phyloP scores from a whole-genome alignment of 2,113 vertebrate genomes.

The Zosterops pallidus region DNA sequence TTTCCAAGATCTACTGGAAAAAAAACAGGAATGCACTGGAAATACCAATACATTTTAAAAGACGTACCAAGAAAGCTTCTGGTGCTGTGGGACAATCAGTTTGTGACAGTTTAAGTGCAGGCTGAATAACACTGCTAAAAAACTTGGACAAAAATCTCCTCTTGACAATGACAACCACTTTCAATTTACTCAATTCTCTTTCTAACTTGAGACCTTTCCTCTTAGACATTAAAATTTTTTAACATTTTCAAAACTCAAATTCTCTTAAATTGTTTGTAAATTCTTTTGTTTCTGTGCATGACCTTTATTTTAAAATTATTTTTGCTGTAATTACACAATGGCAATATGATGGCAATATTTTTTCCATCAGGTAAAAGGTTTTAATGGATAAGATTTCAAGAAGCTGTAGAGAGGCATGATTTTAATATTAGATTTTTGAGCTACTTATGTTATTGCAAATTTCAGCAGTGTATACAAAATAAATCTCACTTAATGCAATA shows the following conservation, averaged over 20 bases:
- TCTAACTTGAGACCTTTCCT: background rate
- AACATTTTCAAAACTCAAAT: background rate
- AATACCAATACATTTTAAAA: fast-evolving
- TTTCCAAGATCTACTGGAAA: background rate
- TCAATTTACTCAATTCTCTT: background rate
- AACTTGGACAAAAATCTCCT: background rate
- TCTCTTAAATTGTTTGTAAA: background rate
- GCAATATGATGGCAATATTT: background rate
- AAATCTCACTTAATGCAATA: conserved; percentile 47
- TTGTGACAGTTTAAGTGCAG: fast-evolving
- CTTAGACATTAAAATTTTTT: background rate
- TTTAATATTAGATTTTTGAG: conserved; percentile 14
- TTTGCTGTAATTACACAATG: background rate
- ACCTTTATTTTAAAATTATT: background rate
- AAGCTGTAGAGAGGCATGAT: background rate
- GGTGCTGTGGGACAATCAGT: background rate
- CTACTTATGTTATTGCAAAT: conserved; percentile 6
- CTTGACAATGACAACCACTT: background rate
- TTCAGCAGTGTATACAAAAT: conserved; percentile 19
- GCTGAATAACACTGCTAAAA: background rate
- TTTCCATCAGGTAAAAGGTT: conserved; percentile 23
- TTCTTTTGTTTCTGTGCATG: background rate
- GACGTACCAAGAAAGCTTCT: background rate
- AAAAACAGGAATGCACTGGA: background rate
- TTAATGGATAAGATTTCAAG: conserved; percentile 37